A percentile compares a stretch with the other conserved stretches of the same genome.
These are phyloP conservation scores for Alouatta palliata DNA, from an alignment of 2,113 vertebrate genomes.

Conservation along the genomic window DNA sequence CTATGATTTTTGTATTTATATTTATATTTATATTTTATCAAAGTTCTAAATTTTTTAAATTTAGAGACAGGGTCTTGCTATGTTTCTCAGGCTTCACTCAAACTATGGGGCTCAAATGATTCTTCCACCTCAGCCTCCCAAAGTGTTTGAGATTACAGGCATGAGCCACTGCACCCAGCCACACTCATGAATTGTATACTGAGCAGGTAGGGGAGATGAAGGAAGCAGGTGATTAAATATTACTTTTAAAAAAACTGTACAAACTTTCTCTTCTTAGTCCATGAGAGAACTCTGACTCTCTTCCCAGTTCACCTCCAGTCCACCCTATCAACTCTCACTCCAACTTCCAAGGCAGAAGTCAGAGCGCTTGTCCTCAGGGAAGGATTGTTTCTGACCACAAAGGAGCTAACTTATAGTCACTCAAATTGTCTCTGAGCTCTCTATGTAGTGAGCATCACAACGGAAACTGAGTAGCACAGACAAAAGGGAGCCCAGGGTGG, in stretches of 20 bases:
- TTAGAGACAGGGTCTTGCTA: no score
- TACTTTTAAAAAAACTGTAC: not conserved
- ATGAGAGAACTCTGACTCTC: not conserved
- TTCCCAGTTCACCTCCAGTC: not conserved
- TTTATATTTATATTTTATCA: no score
- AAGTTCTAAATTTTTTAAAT: no score
- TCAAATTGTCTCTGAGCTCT: not conserved
- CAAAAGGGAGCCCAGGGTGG: not conserved
- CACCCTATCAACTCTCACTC: not conserved
- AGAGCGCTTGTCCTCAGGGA: not conserved
- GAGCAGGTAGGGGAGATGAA: not conserved
- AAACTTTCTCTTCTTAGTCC: not conserved
- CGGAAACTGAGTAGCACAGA: not conserved
- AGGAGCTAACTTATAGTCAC: not conserved
- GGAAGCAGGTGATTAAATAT: not conserved
- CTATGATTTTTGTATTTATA: no score
- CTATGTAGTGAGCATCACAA: not conserved
- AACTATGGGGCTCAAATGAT: no score
- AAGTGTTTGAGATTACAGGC: no score
- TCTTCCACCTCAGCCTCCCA: no score
- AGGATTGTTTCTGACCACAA: not conserved
- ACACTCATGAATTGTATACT: not conserved
- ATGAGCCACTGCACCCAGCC: no score
- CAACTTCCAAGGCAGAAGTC: not conserved
- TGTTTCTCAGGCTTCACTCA: no score